A percentile compares a stretch with the other conserved stretches of the same genome.
These are phyloP conservation scores for Ostrea denselamellosa DNA, from an alignment of 1,140 invertebrate species.

Conservation along the genomic window DNA sequence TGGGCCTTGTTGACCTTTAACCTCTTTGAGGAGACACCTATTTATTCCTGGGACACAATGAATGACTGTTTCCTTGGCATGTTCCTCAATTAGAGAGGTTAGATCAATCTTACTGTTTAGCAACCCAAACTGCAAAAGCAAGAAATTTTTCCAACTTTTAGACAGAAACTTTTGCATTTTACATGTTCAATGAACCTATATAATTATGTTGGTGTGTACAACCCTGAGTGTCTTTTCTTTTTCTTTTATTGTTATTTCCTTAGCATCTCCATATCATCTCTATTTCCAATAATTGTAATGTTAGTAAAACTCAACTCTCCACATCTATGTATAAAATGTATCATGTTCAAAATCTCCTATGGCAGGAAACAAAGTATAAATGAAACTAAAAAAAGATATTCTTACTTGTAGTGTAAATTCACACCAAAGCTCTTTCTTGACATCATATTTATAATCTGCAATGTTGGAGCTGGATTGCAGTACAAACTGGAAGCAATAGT, in stretches of 20 bases:
- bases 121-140: slow-evolving; percentile 81
- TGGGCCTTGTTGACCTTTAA: slow-evolving; percentile 74
- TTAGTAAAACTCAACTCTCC: too few relatives aligned
- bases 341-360: too few relatives aligned
- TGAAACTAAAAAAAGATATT: neutral
- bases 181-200: too few relatives aligned
- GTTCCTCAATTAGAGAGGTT: slow-evolving; percentile 86
- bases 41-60: slow-evolving; percentile 90
- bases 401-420: slow-evolving; percentile 84
- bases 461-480: slow-evolving; percentile 75
- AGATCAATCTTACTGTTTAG: slow-evolving; percentile 84
- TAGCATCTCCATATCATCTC: too few relatives aligned
- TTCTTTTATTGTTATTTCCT: too few relatives aligned
- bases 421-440: slow-evolving; percentile 85
- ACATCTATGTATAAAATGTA: too few relatives aligned
- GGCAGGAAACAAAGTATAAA: too few relatives aligned
- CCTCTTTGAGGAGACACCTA: slow-evolving; percentile 85
- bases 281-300: too few relatives aligned
- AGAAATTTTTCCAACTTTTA: neutral
- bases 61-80: slow-evolving; percentile 87
- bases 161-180: too few relatives aligned
- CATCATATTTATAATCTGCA: slow-evolving; percentile 88
- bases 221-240: too few relatives aligned
- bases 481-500: slow-evolving; percentile 61
- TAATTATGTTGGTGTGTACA: too few relatives aligned